Evolutionary conservation across 2,888 invertebrate species (phyloP).

Genomic region (Synanthedon vespiformis): DNA sequence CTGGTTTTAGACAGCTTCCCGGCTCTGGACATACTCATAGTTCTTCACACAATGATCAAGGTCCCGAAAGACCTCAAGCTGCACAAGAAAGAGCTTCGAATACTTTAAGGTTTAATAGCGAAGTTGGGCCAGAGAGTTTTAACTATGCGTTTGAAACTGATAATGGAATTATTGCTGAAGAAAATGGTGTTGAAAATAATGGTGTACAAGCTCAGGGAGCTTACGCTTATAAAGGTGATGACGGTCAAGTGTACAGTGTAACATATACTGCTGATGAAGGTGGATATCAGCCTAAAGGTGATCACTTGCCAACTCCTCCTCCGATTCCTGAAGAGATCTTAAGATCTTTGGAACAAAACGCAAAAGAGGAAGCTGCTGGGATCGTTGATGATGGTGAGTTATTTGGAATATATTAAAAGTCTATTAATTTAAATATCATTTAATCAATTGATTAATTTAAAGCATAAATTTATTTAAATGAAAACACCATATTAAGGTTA

Average conservation of each 20-base stretch:
- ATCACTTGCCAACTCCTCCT: constrained; percentile 50
- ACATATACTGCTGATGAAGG: constrained; percentile 49
- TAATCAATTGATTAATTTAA: too few species aligned
- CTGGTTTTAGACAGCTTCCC: constrained; percentile 15
- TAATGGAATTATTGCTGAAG: constrained; percentile 49
- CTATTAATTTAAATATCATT: too few species aligned
- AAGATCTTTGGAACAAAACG: constrained; percentile 45
- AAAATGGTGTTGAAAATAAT: constrained; percentile 34
- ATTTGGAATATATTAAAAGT: neutral
- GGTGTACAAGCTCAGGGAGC: constrained; percentile 48
- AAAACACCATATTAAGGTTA: too few species aligned
- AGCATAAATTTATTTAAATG: too few species aligned
- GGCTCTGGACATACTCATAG: neutral
- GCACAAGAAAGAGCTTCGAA: constrained; percentile 31
- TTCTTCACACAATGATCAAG: neutral
- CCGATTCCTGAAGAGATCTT: constrained; percentile 50
- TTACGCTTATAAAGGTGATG: constrained; percentile 49
- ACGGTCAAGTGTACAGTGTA: constrained; percentile 49
- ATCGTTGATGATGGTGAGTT: constrained; percentile 50
- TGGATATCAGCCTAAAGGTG: constrained; percentile 45
- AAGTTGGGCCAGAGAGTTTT: constrained; percentile 34
- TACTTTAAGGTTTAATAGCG: constrained; percentile 35
- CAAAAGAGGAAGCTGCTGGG: constrained; percentile 51
- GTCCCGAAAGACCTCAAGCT: constrained; percentile 28
- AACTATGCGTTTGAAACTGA: constrained; percentile 49